phyloP scores from a whole-genome alignment of 2,888 invertebrate species.

The Deilephila elpenor region DNA sequence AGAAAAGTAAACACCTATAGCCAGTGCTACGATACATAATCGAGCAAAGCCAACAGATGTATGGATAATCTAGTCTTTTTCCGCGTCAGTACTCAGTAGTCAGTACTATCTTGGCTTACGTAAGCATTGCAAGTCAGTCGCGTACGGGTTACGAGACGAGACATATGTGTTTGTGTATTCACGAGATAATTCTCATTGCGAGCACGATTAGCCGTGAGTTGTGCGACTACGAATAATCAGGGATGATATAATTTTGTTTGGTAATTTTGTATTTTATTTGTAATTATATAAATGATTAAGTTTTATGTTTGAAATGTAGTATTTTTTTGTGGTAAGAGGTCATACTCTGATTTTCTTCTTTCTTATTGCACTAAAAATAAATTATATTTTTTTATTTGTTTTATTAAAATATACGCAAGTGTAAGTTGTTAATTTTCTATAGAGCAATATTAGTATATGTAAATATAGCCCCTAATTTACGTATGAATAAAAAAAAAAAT shows the following conservation, averaged over 20 bases:
- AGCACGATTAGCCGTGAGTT: constrained; percentile 7
- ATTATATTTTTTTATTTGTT: too few species aligned
- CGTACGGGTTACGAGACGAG: constrained; percentile 27
- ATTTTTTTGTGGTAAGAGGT: too few species aligned
- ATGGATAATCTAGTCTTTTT: background rate
- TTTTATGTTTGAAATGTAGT: too few species aligned
- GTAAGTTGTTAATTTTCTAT: too few species aligned
- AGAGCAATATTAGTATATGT: too few species aligned
- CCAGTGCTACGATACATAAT: background rate
- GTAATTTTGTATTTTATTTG: too few species aligned
- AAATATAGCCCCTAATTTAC: too few species aligned
- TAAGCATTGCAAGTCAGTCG: constrained; percentile 29
- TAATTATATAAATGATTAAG: background rate
- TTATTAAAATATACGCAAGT: too few species aligned
- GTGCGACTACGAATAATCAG: background rate
- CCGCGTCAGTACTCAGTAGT: constrained; percentile 16
- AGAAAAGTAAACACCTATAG: background rate
- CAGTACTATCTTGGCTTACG: constrained; percentile 8
- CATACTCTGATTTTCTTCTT: too few species aligned
- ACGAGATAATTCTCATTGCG: background rate
- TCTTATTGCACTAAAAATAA: too few species aligned
- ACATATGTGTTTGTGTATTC: constrained; percentile 21
- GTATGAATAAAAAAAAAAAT: too few species aligned
- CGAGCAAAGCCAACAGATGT: background rate
- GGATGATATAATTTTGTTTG: background rate